Conservation (phyloP, 2,888 invertebrate species). For the Lycocerus yunnanus region DNA sequence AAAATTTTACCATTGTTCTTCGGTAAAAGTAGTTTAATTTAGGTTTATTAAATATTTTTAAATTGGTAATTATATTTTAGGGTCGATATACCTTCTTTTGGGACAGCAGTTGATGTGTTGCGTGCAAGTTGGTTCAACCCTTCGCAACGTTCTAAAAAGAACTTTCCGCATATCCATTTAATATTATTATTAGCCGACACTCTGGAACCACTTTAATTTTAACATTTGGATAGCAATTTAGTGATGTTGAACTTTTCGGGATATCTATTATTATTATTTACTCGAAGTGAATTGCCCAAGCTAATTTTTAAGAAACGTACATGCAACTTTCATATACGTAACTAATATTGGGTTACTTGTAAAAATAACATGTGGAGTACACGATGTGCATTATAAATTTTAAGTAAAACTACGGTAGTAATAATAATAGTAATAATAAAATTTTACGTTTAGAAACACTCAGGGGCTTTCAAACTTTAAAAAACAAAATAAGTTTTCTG, state of each 20-base stretch:
- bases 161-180: constrained; percentile 37
- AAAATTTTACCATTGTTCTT: neutral
- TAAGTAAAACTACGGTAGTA: constrained; percentile 4
- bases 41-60: constrained; percentile 1
- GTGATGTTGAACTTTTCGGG: constrained; percentile 28
- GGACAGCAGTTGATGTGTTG: constrained; percentile 13
- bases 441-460: constrained; percentile 20
- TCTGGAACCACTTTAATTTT: constrained; percentile 35
- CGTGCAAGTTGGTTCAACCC: constrained; percentile 25
- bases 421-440: constrained; percentile 14
- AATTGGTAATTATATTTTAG: constrained; percentile 1
- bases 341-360: constrained; percentile 15
- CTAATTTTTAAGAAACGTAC: constrained; percentile 16
- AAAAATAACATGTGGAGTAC: constrained; percentile 11
- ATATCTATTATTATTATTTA: constrained; percentile 28
- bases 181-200: constrained; percentile 36
- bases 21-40: constrained; percentile 1
- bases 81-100: neutral
- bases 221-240: constrained; percentile 36
- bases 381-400: constrained; percentile 10
- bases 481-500: constrained; percentile 1
- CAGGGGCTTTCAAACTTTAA: constrained; percentile 4
- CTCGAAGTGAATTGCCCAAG: constrained; percentile 15
- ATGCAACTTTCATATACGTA: constrained; percentile 6
- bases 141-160: constrained; percentile 23